Conservation (phyloP, 2,888 invertebrate species). For the Scaptomyza tumidula region DNA sequence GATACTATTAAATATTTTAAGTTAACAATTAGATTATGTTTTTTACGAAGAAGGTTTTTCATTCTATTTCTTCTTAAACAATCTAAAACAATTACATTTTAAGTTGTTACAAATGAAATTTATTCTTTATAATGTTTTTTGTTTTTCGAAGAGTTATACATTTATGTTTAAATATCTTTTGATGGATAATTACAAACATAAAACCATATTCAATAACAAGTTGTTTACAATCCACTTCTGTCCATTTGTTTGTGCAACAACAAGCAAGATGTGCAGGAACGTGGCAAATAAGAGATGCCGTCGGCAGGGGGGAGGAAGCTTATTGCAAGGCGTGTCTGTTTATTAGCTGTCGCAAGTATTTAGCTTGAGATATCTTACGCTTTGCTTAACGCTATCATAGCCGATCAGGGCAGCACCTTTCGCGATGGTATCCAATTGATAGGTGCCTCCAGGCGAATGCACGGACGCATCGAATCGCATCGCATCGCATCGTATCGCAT, state of each 20-base stretch:
- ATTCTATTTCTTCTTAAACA: no score
- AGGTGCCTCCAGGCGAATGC: constrained; percentile 40
- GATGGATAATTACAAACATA: no score
- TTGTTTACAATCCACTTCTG: not conserved
- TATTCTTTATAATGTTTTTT: no score
- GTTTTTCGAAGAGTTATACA: no score
- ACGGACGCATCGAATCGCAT: constrained; percentile 3
- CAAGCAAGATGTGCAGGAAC: not conserved
- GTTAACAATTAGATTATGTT: no score
- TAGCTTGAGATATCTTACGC: constrained; percentile 29
- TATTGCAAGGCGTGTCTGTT: constrained; percentile 35
- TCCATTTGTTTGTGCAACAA: not conserved
- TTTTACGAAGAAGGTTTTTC: no score
- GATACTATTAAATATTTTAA: no score
- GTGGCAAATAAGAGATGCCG: not conserved
- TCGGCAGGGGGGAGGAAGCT: not conserved
- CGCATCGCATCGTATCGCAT: no score
- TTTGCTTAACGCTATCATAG: constrained; percentile 43
- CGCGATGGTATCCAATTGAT: constrained; percentile 59
- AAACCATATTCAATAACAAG: not conserved
- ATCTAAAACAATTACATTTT: no score
- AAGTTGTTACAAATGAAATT: no score
- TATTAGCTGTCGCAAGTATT: constrained; percentile 42
- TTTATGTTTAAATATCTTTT: no score
- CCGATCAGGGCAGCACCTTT: constrained; percentile 48